Percentiles rank a stretch among this genome's conserved stretches.
phyloP scores from a whole-genome alignment of 2,888 invertebrate species.

The Drosophila ustulata region DNA sequence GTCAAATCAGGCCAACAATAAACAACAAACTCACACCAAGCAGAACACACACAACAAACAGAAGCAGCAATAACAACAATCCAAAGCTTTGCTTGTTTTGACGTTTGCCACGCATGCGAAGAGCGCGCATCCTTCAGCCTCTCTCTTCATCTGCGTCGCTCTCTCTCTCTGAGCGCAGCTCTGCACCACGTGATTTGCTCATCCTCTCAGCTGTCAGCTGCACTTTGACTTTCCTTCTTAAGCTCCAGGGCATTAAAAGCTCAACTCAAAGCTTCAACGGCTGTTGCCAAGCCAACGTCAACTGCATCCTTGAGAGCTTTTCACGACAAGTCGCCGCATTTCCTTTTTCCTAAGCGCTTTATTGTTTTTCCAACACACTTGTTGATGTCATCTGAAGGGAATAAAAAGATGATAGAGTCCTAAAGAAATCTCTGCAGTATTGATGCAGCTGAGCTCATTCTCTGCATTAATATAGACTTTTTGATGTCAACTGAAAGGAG shows the following conservation, averaged over 20 bases:
- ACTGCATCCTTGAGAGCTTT: slow-evolving; percentile 48
- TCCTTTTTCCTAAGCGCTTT: not conserved
- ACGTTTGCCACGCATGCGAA: slow-evolving; percentile 64
- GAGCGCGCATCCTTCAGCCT: slow-evolving; percentile 23
- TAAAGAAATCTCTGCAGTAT: not conserved
- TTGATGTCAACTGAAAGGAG: too few relatives aligned
- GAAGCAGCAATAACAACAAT: slow-evolving; percentile 10
- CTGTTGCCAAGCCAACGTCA: slow-evolving; percentile 26
- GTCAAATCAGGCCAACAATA: slow-evolving; percentile 68
- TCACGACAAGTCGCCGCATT: not conserved
- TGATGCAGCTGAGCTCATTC: not conserved
- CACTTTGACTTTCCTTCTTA: slow-evolving; percentile 36
- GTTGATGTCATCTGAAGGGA: slow-evolving; percentile 55
- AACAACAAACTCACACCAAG: slow-evolving; percentile 64
- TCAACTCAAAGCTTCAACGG: slow-evolving; percentile 44
- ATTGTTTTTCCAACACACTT: slow-evolving; percentile 46
- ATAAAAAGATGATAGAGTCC: not conserved
- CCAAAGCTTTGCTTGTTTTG: slow-evolving; percentile 55
- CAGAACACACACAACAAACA: slow-evolving; percentile 10
- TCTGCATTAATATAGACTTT: not conserved
- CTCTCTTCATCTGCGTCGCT: slow-evolving; percentile 1
- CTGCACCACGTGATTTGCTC: slow-evolving; percentile 54
- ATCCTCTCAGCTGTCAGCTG: slow-evolving; percentile 49
- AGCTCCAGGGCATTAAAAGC: slow-evolving; percentile 33
- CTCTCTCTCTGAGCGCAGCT: not conserved